Evolutionary conservation across 2,113 vertebrate species (phyloP).

Genomic region (Apodemus sylvaticus): DNA sequence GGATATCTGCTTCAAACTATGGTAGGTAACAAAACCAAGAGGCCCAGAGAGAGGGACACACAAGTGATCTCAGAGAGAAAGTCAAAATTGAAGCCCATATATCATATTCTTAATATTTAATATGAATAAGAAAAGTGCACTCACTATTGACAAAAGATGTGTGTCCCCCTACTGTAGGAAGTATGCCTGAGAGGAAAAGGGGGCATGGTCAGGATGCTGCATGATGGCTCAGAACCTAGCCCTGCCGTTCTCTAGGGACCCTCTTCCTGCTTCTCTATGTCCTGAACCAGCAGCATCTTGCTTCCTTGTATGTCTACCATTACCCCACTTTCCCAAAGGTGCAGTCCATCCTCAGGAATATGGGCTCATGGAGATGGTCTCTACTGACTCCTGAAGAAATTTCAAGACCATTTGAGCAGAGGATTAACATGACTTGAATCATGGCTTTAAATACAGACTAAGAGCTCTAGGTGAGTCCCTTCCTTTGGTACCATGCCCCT

Average conservation of each 20-base stretch:
- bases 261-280: neutral
- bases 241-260: neutral
- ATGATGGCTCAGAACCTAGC: neutral
- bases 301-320: neutral
- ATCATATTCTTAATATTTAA: constrained; percentile 29
- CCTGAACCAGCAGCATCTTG: neutral
- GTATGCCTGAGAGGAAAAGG: neutral
- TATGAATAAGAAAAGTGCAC: neutral
- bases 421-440: neutral
- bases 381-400: neutral
- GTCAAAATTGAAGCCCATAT: neutral
- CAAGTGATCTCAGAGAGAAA: constrained; percentile 25
- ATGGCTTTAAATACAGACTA: neutral
- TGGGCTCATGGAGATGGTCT: neutral
- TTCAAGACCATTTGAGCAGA: neutral
- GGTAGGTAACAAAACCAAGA: neutral
- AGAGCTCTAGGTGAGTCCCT: neutral
- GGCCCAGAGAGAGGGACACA: neutral
- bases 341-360: neutral
- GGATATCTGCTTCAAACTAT: neutral
- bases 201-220: neutral
- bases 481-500: neutral
- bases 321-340: neutral
- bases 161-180: neutral
- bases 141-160: neutral